Evolutionary conservation across 2,797 vertebrate species (phyloP), one percentile per base, ranked within the genome.

Genomic region (Pangasius larnaudii): DNA sequence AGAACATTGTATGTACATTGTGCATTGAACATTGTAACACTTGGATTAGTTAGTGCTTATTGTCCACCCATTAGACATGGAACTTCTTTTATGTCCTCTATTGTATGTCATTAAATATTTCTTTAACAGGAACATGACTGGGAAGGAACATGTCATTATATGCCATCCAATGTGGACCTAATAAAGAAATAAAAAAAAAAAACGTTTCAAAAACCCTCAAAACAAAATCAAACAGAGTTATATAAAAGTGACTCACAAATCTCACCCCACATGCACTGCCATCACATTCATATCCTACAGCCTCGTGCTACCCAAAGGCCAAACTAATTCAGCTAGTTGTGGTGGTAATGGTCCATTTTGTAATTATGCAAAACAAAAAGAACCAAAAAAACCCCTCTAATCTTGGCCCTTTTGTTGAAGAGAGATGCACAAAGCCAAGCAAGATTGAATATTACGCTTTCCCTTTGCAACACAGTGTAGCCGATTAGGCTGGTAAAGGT

Each of bases 291-390:
- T 27, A 30, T 46, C 6, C 39, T 63, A n/a, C 36, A 63, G 36
- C 36, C 24, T 61, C 11, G 11, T 81, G 78, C 79, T 82, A 58
- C 14, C 14, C 24, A 82, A 82, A 82, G 58, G 39, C 39, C 59
- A 63, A 46, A n/a, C 36, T 19, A 3, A n/a, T n/a, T 46, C 7
- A 4, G 80, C 24, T n/a, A 46, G 53, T 78, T 87, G 84, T 85
- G 49, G 61, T 74, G 65, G 85, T 90, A 88, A 90, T 74, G 84
- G 75, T 80, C 77, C 71, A 84, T 86, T 90, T 63, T 85, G 74
- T 88, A 86, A 90, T 91, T 85, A 80, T 39, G n/a, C 5, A 33
- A 78, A 27, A 74, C 5, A 75, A 14, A 74, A 6, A 74, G 8
- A 36, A 30, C 0, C 0, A 1, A 33, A 46, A 74, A 63, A 63